These are phyloP conservation scores for Heliothis peltigera DNA, from an alignment of 2,888 invertebrate genomes.

Conservation along the genomic window DNA sequence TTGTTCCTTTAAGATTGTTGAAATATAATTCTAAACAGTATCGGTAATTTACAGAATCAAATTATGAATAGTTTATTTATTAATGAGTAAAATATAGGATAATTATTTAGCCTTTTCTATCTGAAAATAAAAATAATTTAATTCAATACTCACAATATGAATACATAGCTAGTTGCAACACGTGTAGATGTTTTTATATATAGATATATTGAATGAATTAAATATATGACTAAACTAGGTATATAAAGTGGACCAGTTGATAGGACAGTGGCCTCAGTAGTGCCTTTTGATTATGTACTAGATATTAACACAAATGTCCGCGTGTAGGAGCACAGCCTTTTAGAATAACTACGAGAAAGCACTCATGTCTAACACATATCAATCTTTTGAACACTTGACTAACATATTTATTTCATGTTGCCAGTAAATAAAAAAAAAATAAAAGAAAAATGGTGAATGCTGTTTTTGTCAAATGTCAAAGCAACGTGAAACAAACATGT, in stretches of 20 bases:
- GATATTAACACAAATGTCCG: constrained; percentile 64
- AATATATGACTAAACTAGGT: constrained; percentile 51
- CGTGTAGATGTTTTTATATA: constrained; percentile 43
- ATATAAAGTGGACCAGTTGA: constrained; percentile 83
- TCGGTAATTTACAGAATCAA: constrained; percentile 17
- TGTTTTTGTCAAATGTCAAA: background rate
- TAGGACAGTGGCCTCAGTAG: constrained; percentile 88
- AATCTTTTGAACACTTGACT: constrained; percentile 36
- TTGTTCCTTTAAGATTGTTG: constrained; percentile 50
- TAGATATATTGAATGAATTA: constrained; percentile 34
- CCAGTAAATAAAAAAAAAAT: background rate
- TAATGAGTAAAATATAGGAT: constrained; percentile 9
- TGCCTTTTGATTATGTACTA: constrained; percentile 82
- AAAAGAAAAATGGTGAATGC: background rate
- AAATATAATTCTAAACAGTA: constrained; percentile 16
- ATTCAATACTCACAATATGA: constrained; percentile 22
- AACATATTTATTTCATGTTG: constrained; percentile 30
- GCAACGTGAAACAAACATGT: constrained; percentile 19
- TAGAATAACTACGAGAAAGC: constrained; percentile 56
- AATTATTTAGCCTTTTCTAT: constrained; percentile 27
- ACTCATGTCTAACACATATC: constrained; percentile 65
- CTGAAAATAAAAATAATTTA: constrained; percentile 7
- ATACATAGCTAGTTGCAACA: constrained; percentile 45
- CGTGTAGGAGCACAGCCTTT: constrained; percentile 78
- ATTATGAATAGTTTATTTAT: constrained; percentile 32